Evolutionary conservation across 2,888 invertebrate species (phyloP), one percentile per base, ranked within the genome.

Genomic region (Pollenia griseotomentosa): DNA sequence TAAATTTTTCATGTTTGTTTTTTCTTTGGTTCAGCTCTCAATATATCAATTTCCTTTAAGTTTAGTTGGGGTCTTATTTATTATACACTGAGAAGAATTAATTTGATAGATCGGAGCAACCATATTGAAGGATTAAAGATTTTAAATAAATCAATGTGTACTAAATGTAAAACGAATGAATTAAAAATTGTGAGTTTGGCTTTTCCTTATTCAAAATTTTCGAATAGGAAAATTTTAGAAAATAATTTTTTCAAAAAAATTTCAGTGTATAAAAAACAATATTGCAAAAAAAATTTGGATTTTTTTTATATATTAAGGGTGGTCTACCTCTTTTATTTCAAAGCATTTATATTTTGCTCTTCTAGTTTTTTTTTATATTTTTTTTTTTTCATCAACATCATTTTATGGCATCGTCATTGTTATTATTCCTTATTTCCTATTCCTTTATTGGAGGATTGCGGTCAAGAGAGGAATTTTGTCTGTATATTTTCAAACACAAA

Each of bases 21-120:
- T 51, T 53, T 51, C 42, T 59, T 42, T 51, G n/a, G 19, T 68
- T 11, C 23, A 48, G 14, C 23, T 70, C 40, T 75, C 82, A 75
- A 68, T 82, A 68, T 82, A 61, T 82, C 68, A 75, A 83, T 75
- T 68, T 68, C 44, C 53, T 55, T 33, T 70, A 44, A 61, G 51
- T 66, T 53, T 74, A 51, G 11, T 19, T 33, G 44, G 51, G 74
- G 51, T 68, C 66, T 82, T 61, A 33, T 61, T 75, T 68, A 61
- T 68, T 51, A 53, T 33, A 75, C 75, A 61, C 33, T 63, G 53
- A 61, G 42, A 83, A 61, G 68, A 75, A 82, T 6, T 61, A 2
- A 33, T 5, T 33, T 33, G 6, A 33, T 33, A 6, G 33, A 33
- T 33, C 33, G 6, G 33, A 33, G 33, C 6, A 6, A 6, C 33